phyloP scores from a whole-genome alignment of 2,797 vertebrate genomes.

The Smutsia gigantea region DNA sequence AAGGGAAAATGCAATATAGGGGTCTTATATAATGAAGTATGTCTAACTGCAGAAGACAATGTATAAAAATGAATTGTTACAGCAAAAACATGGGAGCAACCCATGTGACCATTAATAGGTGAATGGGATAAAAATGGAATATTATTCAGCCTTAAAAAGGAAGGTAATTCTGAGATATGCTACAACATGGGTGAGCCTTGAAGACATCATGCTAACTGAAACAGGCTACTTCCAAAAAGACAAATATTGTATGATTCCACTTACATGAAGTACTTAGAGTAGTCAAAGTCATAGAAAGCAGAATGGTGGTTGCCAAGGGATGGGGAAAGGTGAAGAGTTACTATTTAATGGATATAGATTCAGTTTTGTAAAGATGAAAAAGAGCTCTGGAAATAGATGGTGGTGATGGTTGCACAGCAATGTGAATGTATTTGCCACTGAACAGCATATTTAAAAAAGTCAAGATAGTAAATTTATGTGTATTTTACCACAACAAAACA shows the following conservation, averaged over 20 bases:
- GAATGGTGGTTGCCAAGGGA: not conserved
- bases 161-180: not conserved
- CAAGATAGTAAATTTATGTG: not conserved
- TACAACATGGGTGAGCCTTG: not conserved
- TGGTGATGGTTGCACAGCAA: not conserved
- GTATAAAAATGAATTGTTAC: not conserved
- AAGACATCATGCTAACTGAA: not conserved
- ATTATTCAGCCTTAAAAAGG: not conserved
- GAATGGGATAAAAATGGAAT: not conserved
- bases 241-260: no score
- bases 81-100: not conserved
- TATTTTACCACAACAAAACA: not conserved
- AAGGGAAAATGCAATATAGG: not conserved
- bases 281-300: slow-evolving; percentile 18
- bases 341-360: not conserved
- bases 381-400: not conserved
- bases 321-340: not conserved
- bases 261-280: not conserved
- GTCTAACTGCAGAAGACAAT: not conserved
- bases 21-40: not conserved
- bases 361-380: not conserved
- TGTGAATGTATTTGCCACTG: not conserved
- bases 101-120: not conserved
- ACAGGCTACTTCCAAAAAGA: not conserved
- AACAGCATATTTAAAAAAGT: not conserved